Evolutionary conservation across 2,113 vertebrate species (phyloP).

Genomic region (Chloroceryle aenea): DNA sequence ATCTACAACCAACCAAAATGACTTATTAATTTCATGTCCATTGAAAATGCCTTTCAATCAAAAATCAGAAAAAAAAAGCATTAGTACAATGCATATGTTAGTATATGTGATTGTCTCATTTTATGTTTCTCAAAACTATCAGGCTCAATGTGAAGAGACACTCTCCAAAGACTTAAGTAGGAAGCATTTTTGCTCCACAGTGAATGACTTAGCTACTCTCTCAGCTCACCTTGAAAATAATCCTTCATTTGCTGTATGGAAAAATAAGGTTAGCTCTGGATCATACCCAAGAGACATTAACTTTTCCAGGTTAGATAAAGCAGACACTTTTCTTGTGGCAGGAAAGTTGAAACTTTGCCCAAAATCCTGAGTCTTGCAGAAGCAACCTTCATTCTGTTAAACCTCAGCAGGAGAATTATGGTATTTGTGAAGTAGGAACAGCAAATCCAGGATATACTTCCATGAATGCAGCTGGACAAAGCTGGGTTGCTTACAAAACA

Average conservation of each 20-base stretch:
- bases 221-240: background rate
- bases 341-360: slow-evolving; percentile 24
- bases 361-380: background rate
- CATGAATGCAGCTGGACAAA: background rate
- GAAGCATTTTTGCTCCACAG: background rate
- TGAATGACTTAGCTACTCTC: background rate
- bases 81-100: background rate
- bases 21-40: background rate
- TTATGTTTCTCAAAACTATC: background rate
- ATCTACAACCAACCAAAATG: background rate
- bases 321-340: slow-evolving; percentile 19
- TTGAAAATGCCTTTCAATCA: background rate
- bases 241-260: background rate
- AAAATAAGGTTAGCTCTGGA: slow-evolving; percentile 17
- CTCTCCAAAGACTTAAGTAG: background rate
- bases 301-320: slow-evolving; percentile 38
- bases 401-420: background rate
- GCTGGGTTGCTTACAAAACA: background rate
- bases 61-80: background rate
- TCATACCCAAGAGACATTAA: slow-evolving; percentile 5
- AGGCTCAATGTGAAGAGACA: background rate
- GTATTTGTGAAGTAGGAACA: background rate
- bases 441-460: background rate
- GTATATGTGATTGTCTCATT: background rate
- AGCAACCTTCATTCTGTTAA: slow-evolving; percentile 4